These are phyloP conservation scores for Copsychus sechellarum DNA, from an alignment of 2,113 vertebrate genomes.

Conservation along the genomic window DNA sequence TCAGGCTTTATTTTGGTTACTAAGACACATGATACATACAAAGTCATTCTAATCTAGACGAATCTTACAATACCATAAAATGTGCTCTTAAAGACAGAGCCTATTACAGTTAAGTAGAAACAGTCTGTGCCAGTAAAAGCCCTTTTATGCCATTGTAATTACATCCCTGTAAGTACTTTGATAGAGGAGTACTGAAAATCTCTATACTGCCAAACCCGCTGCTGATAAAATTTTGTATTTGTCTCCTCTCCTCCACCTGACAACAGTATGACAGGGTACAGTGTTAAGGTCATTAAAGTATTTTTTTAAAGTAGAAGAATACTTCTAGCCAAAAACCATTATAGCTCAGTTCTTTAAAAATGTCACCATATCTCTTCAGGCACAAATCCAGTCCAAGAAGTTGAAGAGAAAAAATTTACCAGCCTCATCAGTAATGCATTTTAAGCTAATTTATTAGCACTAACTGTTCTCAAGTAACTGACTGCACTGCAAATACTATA, in stretches of 20 bases:
- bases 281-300: background rate
- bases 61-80: background rate
- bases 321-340: background rate
- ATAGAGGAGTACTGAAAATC: background rate
- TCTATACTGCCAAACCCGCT: background rate
- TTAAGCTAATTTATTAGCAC: slow-evolving; percentile 22
- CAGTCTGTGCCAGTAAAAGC: background rate
- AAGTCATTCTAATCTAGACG: background rate
- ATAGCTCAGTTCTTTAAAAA: background rate
- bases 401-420: background rate
- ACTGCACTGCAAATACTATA: background rate
- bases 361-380: background rate
- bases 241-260: background rate
- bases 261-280: background rate
- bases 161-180: background rate
- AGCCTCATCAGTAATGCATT: background rate
- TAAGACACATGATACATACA: background rate
- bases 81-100: background rate
- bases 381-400: background rate
- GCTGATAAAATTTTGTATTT: background rate
- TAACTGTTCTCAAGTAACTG: slow-evolving; percentile 25
- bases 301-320: background rate
- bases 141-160: background rate
- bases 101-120: background rate
- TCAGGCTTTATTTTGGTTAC: background rate